Percentiles rank a stretch among this genome's conserved stretches.
These are phyloP conservation scores for Eupithecia dodoneata DNA, from an alignment of 2,888 invertebrate genomes.

Conservation along the genomic window DNA sequence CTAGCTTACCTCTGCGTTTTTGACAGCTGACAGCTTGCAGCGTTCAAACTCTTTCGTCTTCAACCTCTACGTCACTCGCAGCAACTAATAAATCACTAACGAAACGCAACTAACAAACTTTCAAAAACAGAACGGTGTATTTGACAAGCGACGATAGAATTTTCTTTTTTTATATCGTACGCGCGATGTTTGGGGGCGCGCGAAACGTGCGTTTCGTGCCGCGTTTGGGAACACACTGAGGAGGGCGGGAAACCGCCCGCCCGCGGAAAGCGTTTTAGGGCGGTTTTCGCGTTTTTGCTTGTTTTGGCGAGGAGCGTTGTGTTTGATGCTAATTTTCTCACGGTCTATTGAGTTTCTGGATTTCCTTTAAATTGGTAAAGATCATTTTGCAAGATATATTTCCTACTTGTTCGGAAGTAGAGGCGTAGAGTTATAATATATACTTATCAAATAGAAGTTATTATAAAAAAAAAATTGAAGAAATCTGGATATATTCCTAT, in stretches of 20 bases:
- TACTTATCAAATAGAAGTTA: background rate
- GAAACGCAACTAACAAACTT: conserved; percentile 38
- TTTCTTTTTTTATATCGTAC: conserved; percentile 42
- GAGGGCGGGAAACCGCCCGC: conserved; percentile 60
- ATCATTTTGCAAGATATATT: background rate
- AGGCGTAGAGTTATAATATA: background rate
- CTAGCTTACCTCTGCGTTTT: conserved; percentile 69
- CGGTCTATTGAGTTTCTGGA: conserved; percentile 20
- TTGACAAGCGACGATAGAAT: conserved; percentile 24
- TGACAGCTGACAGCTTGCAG: conserved; percentile 73
- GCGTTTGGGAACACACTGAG: conserved; percentile 57
- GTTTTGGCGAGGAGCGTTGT: conserved; percentile 34
- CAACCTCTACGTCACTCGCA: conserved; percentile 49
- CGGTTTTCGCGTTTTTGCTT: conserved; percentile 49
- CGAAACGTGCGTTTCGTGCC: conserved; percentile 51
- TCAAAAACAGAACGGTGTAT: conserved; percentile 42
- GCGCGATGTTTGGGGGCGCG: conserved; percentile 58
- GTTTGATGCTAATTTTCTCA: conserved; percentile 25
- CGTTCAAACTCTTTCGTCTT: conserved; percentile 46
- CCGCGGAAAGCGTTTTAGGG: conserved; percentile 54
- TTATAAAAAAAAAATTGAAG: too few relatives aligned
- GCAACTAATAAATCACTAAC: conserved; percentile 55
- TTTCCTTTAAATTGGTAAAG: background rate
- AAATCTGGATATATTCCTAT: background rate
- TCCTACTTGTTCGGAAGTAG: background rate